Evolutionary conservation across 2,888 invertebrate species (phyloP).

Genomic region (Scaeva pyrastri): DNA sequence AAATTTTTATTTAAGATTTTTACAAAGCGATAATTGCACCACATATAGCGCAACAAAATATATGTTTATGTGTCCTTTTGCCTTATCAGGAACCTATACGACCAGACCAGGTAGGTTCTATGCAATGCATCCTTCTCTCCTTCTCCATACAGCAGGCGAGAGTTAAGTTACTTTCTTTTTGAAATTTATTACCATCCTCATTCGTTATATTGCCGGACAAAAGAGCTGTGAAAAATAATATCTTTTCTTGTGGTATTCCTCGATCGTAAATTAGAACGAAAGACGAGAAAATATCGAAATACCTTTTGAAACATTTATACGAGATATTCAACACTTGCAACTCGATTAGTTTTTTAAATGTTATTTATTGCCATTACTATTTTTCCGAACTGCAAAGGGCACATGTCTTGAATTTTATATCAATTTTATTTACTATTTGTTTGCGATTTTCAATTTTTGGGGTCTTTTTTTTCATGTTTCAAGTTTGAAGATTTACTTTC

Average conservation of each 20-base stretch:
- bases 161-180: constrained; percentile 56
- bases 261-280: constrained; percentile 51
- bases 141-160: no score
- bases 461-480: no score
- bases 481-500: no score
- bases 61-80: constrained; percentile 48
- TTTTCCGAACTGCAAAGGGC: neutral
- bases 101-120: neutral
- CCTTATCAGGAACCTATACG: neutral
- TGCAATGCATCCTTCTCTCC: constrained; percentile 38
- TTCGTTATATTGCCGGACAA: constrained; percentile 25
- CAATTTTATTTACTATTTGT: no score
- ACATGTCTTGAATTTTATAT: neutral
- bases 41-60: constrained; percentile 69
- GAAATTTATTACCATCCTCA: constrained; percentile 56
- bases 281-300: constrained; percentile 6
- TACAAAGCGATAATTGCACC: constrained; percentile 75
- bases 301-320: neutral
- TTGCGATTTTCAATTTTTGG: no score
- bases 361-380: neutral
- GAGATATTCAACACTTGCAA: constrained; percentile 29
- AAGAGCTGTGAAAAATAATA: constrained; percentile 63
- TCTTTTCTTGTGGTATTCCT: constrained; percentile 72
- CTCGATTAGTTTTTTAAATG: constrained; percentile 40
- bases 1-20: constrained; percentile 71